phyloP scores from a whole-genome alignment of 2,113 vertebrate species.

The Pelusios castaneus region DNA sequence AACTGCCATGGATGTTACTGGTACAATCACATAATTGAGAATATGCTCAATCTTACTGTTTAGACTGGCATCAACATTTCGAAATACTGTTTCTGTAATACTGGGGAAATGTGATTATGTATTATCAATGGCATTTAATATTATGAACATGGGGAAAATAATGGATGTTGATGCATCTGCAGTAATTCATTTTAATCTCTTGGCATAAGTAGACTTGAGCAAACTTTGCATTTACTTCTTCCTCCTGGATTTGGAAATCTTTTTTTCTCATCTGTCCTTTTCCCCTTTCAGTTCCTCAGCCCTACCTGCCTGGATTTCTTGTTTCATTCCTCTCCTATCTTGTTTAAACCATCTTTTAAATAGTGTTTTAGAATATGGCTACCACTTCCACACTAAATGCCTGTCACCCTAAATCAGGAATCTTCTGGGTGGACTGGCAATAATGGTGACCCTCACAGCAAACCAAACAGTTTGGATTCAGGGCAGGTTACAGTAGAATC shows the following conservation, averaged over 20 bases:
- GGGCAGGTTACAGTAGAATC: constrained; percentile 7
- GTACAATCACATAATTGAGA: neutral
- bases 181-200: neutral
- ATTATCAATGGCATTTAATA: neutral
- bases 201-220: neutral
- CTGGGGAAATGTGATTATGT: neutral
- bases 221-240: neutral
- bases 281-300: neutral
- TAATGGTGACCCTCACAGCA: constrained; percentile 48
- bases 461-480: neutral
- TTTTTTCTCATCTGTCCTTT: neutral
- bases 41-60: neutral
- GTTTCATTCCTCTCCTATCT: neutral
- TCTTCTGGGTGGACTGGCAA: constrained; percentile 56
- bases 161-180: neutral
- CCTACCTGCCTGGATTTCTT: neutral
- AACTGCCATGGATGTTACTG: neutral
- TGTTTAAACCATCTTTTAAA: constrained; percentile 28
- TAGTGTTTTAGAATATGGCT: constrained; percentile 42
- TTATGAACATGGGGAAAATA: neutral
- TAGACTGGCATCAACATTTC: neutral
- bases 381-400: constrained; percentile 49
- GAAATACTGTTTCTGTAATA: neutral
- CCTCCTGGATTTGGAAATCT: neutral
- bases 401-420: constrained; percentile 66